A percentile compares a stretch with the other conserved stretches of the same genome.
These are phyloP conservation scores for Leptopilina syphax DNA, from an alignment of 2,888 invertebrate species.

Conservation along the genomic window DNA sequence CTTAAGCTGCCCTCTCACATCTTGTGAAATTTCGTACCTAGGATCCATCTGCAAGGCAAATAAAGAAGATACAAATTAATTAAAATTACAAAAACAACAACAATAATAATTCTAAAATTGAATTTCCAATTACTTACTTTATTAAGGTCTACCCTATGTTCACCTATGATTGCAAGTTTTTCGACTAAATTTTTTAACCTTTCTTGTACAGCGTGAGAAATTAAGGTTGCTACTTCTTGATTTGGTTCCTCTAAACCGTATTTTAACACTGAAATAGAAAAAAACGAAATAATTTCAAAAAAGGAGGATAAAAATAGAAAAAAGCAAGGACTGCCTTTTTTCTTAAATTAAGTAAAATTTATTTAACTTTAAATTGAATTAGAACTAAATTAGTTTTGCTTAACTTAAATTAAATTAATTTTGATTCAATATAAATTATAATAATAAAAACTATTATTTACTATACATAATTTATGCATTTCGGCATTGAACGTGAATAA, in stretches of 20 bases:
- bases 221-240: slow-evolving; percentile 90
- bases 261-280: slow-evolving; percentile 77
- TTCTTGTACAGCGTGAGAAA: slow-evolving; percentile 97
- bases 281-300: not conserved
- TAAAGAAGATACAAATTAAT: not conserved
- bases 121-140: slow-evolving; percentile 80
- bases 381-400: no score
- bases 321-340: not conserved
- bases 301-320: not conserved
- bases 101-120: slow-evolving; percentile 3
- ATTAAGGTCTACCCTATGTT: slow-evolving; percentile 95
- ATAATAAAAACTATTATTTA: no score
- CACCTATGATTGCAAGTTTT: slow-evolving; percentile 94
- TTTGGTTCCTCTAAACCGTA: slow-evolving; percentile 91
- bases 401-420: no score
- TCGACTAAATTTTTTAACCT: slow-evolving; percentile 93
- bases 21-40: slow-evolving; percentile 92
- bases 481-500: not conserved
- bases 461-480: no score
- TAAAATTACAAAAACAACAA: slow-evolving; percentile 38
- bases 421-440: no score
- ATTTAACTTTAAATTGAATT: no score
- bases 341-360: no score
- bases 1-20: slow-evolving; percentile 94
- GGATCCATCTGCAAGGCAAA: slow-evolving; percentile 83